Evolutionary conservation across 2,113 vertebrate species (phyloP).

Genomic region (Haplochromis burtoni): DNA sequence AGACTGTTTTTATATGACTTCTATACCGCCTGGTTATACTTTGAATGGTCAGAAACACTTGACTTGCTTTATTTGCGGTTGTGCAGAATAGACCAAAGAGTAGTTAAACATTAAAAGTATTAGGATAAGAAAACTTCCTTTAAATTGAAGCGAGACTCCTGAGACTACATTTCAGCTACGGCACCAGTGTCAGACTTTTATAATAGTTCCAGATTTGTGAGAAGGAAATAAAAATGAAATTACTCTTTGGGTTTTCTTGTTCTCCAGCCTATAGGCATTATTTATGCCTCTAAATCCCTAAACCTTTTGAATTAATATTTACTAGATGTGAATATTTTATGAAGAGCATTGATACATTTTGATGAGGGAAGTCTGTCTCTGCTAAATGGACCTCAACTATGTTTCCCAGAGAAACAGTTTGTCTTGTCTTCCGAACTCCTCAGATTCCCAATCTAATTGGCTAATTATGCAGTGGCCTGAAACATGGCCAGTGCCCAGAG

Average conservation of each 20-base stretch:
- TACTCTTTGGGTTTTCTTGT: background rate
- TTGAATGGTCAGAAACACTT: background rate
- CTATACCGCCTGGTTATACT: fast-evolving
- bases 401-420: background rate
- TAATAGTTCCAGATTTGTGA: background rate
- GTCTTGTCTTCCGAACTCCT: background rate
- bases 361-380: background rate
- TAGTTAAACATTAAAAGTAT: background rate
- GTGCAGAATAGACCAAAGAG: background rate
- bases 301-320: background rate
- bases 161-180: background rate
- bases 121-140: background rate
- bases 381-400: fast-evolving
- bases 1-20: background rate
- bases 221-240: background rate
- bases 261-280: background rate
- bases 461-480: background rate
- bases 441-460: background rate
- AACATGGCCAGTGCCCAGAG: background rate
- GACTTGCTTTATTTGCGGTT: background rate
- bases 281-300: background rate
- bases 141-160: background rate
- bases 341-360: background rate
- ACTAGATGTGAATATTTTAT: background rate
- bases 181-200: background rate